Evolutionary conservation across 1,140 invertebrate species (phyloP), one percentile per base, ranked within the genome.

Genomic region (Goniozus legneri): DNA sequence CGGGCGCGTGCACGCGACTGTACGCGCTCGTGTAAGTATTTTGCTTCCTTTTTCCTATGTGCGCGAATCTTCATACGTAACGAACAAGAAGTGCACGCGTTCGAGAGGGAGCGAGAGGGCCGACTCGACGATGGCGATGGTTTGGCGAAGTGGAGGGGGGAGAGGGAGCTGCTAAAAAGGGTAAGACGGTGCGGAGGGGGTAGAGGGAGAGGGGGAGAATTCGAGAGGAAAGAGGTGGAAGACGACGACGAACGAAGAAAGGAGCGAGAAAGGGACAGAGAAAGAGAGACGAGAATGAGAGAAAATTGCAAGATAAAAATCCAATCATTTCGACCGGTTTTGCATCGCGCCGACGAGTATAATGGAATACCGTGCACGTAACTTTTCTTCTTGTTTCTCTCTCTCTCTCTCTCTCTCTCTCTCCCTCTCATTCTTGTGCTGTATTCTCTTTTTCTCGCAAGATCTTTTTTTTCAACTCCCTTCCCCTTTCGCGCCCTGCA

Each of bases 251-350:
- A 27, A 27, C 4, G 10, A 4, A 27, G 10, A 27, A 27, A 27
- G 50, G 42, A 46, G 34, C 38, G 52, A 51, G 32, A n/a, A n/a
- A 43, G 30, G 15, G 3, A 30, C 24, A 39, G 20, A 47, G 20
- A 35, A 36, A 53, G 40, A 53, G 40, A 13, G 22, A 18, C 21
- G 16, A 37, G 32, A n/a, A n/a, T n/a, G 20, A 19, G 22, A 13
- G 18, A 41, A 38, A 54, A 62, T 63, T 49, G 59, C 34, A 41
- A 64, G 58, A 69, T 71, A 68, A 69, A 71, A 71, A 70, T 72
- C 65, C 65, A 70, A 71, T 70, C 67, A 65, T 71, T 71, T 71
- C 67, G 64, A 66, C 64, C 64, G 70, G 62, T 71, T 69, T 71
- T 65, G 65, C 63, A 64, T 68, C 62, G 56, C 37, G 47, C 61